A percentile compares a stretch with the other conserved stretches of the same genome.
Evolutionary conservation across 1,140 invertebrate genomes (phyloP).

Genomic region (Copidosoma floridanum): DNA sequence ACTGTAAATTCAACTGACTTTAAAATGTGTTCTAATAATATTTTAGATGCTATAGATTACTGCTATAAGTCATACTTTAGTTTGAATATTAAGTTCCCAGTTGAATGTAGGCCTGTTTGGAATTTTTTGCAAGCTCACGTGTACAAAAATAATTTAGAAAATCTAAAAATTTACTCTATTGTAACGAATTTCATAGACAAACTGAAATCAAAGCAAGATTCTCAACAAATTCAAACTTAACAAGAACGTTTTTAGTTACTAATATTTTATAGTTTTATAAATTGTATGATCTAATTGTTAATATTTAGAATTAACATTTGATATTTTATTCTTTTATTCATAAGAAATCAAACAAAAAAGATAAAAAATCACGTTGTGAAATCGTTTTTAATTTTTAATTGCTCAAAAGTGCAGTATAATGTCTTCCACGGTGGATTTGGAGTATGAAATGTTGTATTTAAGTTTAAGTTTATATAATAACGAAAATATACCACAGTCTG

Average conservation of each 20-base stretch:
- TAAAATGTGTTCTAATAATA: conserved; percentile 3
- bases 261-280: no score
- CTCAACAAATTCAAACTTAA: no score
- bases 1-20: no score
- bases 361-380: no score
- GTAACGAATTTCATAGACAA: conserved; percentile 5
- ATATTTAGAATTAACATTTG: no score
- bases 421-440: background rate
- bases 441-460: background rate
- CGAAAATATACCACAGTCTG: background rate
- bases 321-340: no score
- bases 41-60: conserved; percentile 13
- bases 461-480: conserved; percentile 1
- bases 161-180: background rate
- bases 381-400: no score
- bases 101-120: conserved; percentile 19
- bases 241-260: no score
- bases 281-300: no score
- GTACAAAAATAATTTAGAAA: background rate
- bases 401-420: no score
- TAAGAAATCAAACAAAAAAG: no score
- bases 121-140: conserved; percentile 10
- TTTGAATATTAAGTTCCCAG: conserved; percentile 17
- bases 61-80: conserved; percentile 16
- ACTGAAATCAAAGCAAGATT: background rate